These are phyloP conservation scores for Ictidomys tridecemlineatus DNA, from an alignment of 2,113 vertebrate genomes.

Conservation along the genomic window DNA sequence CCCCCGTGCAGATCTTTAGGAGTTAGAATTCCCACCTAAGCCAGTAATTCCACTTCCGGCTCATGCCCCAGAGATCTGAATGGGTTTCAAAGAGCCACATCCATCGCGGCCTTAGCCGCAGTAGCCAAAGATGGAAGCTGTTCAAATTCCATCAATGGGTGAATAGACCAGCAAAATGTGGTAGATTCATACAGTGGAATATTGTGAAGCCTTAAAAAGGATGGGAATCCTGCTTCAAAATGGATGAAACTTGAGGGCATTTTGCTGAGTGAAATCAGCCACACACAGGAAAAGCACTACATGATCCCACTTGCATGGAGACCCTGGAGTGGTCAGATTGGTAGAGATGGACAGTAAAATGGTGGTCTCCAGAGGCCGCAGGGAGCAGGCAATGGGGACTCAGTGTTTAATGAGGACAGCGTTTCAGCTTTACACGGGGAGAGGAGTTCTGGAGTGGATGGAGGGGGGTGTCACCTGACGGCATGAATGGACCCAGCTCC, in stretches of 20 bases:
- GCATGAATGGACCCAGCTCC: rapidly evolving
- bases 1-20: neutral
- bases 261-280: neutral
- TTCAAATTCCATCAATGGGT: rapidly evolving
- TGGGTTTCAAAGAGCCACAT: neutral
- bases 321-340: neutral
- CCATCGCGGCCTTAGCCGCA: rapidly evolving
- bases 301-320: rapidly evolving
- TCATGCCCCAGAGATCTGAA: neutral
- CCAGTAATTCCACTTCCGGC: neutral
- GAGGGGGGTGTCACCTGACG: no score
- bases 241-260: neutral
- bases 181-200: rapidly evolving
- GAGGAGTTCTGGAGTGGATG: neutral
- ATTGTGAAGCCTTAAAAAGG: neutral
- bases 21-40: rapidly evolving
- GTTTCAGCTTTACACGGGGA: neutral
- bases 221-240: no score
- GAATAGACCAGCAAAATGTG: rapidly evolving
- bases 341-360: rapidly evolving
- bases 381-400: rapidly evolving
- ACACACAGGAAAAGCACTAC: neutral
- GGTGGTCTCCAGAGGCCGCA: rapidly evolving
- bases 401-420: neutral
- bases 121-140: neutral